Percentiles rank a stretch among this genome's conserved stretches.
Conservation (phyloP, 2,888 invertebrate genomes). For the Hyles lineata region DNA sequence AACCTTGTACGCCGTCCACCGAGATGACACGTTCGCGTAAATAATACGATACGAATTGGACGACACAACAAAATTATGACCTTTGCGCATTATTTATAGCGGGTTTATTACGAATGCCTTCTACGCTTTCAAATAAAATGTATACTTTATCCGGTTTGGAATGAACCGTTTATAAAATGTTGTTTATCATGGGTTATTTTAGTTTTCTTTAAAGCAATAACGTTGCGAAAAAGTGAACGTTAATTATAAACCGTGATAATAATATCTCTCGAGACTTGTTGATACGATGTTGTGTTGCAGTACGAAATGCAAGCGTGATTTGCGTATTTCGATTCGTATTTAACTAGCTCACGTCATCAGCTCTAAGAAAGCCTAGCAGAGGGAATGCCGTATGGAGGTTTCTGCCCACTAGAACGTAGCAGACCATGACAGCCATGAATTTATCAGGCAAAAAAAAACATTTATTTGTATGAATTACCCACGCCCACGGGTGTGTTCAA, state of each 20-base stretch:
- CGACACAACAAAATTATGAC: background rate
- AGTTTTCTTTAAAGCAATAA: background rate
- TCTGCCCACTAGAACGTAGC: no score
- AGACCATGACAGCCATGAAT: no score
- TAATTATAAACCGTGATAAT: slow-evolving; percentile 6
- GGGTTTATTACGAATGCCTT: background rate
- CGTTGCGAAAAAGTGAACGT: slow-evolving; percentile 6
- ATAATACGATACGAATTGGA: background rate
- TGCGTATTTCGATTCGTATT: background rate
- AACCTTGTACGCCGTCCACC: background rate
- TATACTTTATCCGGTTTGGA: background rate
- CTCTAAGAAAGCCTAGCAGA: background rate
- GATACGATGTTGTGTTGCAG: background rate
- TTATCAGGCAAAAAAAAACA: no score
- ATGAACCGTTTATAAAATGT: background rate
- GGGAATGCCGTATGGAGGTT: background rate
- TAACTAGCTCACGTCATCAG: background rate
- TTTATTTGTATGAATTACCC: no score
- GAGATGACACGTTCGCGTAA: slow-evolving; percentile 10
- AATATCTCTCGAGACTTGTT: background rate
- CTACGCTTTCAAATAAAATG: background rate
- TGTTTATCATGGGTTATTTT: slow-evolving; percentile 6
- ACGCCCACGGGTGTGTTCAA: no score
- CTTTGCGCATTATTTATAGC: background rate
- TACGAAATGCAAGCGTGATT: background rate